Percentiles rank a stretch among this genome's conserved stretches.
Conservation (phyloP, 2,113 vertebrate species). For the Axis porcinus region DNA sequence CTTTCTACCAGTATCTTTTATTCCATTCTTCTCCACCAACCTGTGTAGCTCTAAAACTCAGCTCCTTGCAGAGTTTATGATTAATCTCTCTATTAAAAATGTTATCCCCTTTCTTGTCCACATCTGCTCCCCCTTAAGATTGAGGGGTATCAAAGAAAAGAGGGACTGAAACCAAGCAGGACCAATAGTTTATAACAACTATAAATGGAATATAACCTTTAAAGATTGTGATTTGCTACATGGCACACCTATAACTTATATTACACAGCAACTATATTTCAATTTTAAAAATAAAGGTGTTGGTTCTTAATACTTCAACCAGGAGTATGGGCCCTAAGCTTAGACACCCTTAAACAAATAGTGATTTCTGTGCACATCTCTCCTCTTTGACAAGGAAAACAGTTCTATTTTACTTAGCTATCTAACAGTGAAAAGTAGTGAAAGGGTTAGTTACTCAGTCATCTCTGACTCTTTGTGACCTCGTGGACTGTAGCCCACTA, state of each 20-base stretch:
- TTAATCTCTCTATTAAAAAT: not conserved
- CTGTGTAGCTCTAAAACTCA: not conserved
- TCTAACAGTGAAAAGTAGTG: not conserved
- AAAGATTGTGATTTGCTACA: not conserved
- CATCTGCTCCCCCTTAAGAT: not conserved
- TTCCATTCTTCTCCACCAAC: not conserved
- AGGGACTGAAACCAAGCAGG: not conserved
- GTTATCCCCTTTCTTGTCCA: not conserved
- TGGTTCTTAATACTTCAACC: not conserved
- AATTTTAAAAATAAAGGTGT: not conserved
- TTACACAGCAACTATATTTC: not conserved
- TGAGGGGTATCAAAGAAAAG: not conserved
- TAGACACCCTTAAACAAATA: not conserved
- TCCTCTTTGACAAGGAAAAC: not conserved
- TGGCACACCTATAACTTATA: not conserved
- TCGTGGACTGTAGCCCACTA: not conserved
- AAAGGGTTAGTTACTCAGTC: not conserved
- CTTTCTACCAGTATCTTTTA: not conserved
- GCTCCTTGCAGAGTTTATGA: not conserved
- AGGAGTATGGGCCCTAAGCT: not conserved
- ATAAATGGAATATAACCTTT: not conserved
- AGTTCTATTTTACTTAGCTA: not conserved
- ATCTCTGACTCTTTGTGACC: not conserved
- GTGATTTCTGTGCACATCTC: not conserved
- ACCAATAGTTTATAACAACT: not conserved